Conservation (phyloP, 2,888 invertebrate genomes). For the Pocota personata region DNA sequence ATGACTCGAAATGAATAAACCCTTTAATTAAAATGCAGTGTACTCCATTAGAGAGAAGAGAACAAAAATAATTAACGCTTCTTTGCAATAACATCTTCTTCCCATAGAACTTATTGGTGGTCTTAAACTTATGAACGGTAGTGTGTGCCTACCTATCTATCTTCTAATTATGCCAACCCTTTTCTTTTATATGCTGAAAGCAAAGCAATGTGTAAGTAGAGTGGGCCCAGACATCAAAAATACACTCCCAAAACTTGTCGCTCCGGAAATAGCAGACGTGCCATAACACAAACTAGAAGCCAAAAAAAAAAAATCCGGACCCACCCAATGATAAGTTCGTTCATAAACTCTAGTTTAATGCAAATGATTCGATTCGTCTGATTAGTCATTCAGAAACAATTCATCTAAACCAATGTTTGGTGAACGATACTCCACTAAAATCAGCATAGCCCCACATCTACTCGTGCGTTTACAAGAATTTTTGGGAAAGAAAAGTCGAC, state of each 20-base stretch:
- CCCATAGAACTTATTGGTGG: too few species aligned
- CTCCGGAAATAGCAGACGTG: slow-evolving; percentile 18
- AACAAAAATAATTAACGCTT: too few species aligned
- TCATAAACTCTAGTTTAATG: neutral
- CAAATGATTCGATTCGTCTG: neutral
- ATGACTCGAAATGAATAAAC: too few species aligned
- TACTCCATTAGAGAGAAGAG: too few species aligned
- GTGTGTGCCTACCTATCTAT: too few species aligned
- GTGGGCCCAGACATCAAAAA: neutral
- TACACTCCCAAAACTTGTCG: neutral
- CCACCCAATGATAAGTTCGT: slow-evolving; percentile 13
- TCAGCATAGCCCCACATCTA: neutral
- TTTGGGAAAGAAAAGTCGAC: neutral
- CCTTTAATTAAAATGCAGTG: too few species aligned
- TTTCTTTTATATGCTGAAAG: neutral
- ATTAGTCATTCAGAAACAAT: slow-evolving; percentile 12
- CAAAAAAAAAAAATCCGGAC: neutral
- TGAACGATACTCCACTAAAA: neutral
- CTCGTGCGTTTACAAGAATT: neutral
- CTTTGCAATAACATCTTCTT: too few species aligned
- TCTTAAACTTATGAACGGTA: too few species aligned
- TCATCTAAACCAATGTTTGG: neutral
- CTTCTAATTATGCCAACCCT: neutral
- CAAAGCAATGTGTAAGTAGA: too few species aligned
- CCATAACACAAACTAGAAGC: neutral